Base-by-base conservation (phyloP, 2,888 invertebrate genomes). In the Hedya salicella region DNA sequence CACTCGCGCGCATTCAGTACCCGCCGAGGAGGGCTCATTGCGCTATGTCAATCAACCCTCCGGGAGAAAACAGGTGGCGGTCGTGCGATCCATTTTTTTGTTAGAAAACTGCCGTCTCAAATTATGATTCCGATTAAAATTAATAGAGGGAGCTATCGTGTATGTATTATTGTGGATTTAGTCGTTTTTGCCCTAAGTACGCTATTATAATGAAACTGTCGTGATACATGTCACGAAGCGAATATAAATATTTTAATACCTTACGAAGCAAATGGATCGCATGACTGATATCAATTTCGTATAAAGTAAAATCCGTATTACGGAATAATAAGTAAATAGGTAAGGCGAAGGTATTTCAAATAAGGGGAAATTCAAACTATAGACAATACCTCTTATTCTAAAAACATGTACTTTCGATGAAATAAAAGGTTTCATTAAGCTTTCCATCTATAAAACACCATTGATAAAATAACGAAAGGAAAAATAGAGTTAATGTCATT, bases 1-100 rank as follows among this genome's bases (percentile, higher is more conserved):
- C 85, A 85, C 87, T 86, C 82, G 85, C 84, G 78, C 68, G 75
- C 73, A 80, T 81, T 83, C 84, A 81, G 81, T 84, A 82, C 82
- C 83, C 82, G 82, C 73, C 71, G 46, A 49, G 77, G 80, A 77
- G 81, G 83, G 80, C 52, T 59, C 52, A 69, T 67, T 69, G 68
- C 68, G 40, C 73, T 54, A 46, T 62, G 70, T 69, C 70, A 70
- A 70, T 69, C 67, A 61, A 57, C 69, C 70, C 68, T 68, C 69
- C 67, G 57, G 46, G 48, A 40, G 32, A 64, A 21, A 13, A 9
- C 16, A 46, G 32, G 48, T 57, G 16, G 36, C 9, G 13, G 46
- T 52, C 19, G 11, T 13, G 57, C 42, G 50, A 42, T 52, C 50
- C 64, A 59, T 64, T 46, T 46, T n/a, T n/a, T n/a, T n/a, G n/a